Evolutionary conservation across 2,797 vertebrate genomes (phyloP).

Genomic region (Valencia hispanica): DNA sequence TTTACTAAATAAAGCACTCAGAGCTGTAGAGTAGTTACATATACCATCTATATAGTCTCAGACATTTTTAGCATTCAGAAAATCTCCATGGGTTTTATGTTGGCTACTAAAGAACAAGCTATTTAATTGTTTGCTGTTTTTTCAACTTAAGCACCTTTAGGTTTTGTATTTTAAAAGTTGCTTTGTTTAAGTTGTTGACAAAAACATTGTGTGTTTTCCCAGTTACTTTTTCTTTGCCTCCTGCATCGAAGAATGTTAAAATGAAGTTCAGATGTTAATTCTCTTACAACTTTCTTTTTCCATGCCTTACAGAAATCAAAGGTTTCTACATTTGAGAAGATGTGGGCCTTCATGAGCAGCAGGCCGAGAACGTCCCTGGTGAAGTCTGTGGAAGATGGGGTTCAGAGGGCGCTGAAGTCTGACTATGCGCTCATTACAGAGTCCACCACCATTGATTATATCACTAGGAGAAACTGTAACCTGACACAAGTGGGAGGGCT

Average conservation of each 20-base stretch:
- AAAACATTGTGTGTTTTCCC: conserved; percentile 32
- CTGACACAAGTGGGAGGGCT: conserved; percentile 96
- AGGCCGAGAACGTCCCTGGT: conserved; percentile 92
- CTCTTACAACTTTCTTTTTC: conserved; percentile 18
- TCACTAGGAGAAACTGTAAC: conserved; percentile 97
- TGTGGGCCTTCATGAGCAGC: conserved; percentile 99
- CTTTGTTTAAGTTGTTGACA: conserved; percentile 40
- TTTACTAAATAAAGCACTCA: conserved; percentile 28
- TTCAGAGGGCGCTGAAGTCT: conserved; percentile 92
- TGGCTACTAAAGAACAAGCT: conserved; percentile 26
- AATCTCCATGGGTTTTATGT: conserved; percentile 44
- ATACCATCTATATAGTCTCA: conserved; percentile 3
- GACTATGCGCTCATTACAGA: conserved; percentile 98
- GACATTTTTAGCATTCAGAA: conserved; percentile 18
- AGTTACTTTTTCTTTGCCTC: conserved; percentile 21
- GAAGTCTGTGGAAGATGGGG: conserved; percentile 96
- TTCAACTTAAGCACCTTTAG: conserved; percentile 32
- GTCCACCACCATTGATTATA: conserved; percentile 96
- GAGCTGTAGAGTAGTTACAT: conserved; percentile 29
- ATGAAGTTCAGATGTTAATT: conserved; percentile 35
- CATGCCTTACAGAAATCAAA: conserved; percentile 89
- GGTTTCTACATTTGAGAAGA: conserved; percentile 98
- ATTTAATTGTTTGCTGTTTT: conserved; percentile 59
- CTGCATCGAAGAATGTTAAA: conserved; percentile 34
- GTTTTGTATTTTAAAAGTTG: conserved; percentile 44